Evolutionary conservation across 2,797 vertebrate species (phyloP).

Genomic region (Manis pentadactyla): DNA sequence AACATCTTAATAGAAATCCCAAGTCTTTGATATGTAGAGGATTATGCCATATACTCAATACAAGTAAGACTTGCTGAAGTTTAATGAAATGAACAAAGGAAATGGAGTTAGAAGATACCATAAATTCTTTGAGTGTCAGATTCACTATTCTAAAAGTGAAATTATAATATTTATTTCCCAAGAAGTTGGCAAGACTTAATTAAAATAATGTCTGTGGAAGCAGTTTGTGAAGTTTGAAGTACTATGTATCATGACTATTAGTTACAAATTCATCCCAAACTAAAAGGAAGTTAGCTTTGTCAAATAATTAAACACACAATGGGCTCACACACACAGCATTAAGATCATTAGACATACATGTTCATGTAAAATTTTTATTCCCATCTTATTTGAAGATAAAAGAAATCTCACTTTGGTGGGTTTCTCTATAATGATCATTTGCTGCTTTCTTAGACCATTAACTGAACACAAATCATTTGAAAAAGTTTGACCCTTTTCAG

Average conservation of each 20-base stretch:
- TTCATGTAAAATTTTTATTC: conserved; percentile 5
- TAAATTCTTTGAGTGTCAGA: background rate
- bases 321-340: background rate
- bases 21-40: background rate
- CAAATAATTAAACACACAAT: background rate
- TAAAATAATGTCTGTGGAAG: background rate
- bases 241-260: background rate
- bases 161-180: background rate
- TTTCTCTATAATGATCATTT: conserved; percentile 40
- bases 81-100: background rate
- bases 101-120: background rate
- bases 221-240: background rate
- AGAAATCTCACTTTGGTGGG: background rate
- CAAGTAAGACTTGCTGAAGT: background rate
- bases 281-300: background rate
- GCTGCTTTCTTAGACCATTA: background rate
- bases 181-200: background rate
- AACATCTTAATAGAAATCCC: background rate
- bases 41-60: background rate
- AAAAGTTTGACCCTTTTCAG: background rate
- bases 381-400: background rate
- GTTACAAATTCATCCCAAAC: background rate
- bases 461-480: background rate
- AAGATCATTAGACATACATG: background rate
- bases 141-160: background rate